Percentiles rank a stretch among this genome's conserved stretches.
These are phyloP conservation scores for Gymnogyps californianus DNA, from an alignment of 2,113 vertebrate genomes.

Conservation along the genomic window DNA sequence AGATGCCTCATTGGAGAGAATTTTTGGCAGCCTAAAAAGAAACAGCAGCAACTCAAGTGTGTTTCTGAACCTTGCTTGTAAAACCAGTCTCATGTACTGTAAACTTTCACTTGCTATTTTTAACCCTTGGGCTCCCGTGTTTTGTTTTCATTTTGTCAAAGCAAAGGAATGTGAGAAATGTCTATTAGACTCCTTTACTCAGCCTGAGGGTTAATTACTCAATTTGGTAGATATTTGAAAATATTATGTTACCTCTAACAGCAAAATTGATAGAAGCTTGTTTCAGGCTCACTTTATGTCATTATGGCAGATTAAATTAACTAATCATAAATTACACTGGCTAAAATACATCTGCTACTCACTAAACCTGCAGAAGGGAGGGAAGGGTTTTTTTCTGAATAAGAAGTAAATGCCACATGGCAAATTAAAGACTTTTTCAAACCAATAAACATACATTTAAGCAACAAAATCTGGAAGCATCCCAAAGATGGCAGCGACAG, in stretches of 20 bases:
- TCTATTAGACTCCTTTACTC: constrained; percentile 33
- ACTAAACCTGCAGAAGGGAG: constrained; percentile 59
- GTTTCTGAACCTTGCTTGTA: background rate
- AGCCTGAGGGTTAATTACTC: constrained; percentile 61
- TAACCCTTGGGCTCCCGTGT: constrained; percentile 13
- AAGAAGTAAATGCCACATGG: background rate
- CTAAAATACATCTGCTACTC: constrained; percentile 62
- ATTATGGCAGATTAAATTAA: constrained; percentile 71
- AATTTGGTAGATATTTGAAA: constrained; percentile 66
- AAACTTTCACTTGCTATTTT: background rate
- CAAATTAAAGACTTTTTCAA: background rate
- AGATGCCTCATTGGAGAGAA: background rate
- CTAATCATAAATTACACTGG: constrained; percentile 66
- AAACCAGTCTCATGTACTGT: background rate
- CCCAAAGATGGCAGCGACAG: background rate
- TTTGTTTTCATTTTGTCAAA: constrained; percentile 14
- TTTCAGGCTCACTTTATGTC: constrained; percentile 66
- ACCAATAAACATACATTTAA: background rate
- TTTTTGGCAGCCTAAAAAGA: background rate
- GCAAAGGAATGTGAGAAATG: constrained; percentile 4
- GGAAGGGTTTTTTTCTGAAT: background rate
- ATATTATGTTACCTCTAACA: constrained; percentile 70
- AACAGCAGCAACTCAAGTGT: background rate
- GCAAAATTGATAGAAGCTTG: constrained; percentile 66
- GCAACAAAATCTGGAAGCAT: background rate